These are phyloP conservation scores for Drosophila dives DNA, from an alignment of 2,888 invertebrate genomes.

Conservation along the genomic window DNA sequence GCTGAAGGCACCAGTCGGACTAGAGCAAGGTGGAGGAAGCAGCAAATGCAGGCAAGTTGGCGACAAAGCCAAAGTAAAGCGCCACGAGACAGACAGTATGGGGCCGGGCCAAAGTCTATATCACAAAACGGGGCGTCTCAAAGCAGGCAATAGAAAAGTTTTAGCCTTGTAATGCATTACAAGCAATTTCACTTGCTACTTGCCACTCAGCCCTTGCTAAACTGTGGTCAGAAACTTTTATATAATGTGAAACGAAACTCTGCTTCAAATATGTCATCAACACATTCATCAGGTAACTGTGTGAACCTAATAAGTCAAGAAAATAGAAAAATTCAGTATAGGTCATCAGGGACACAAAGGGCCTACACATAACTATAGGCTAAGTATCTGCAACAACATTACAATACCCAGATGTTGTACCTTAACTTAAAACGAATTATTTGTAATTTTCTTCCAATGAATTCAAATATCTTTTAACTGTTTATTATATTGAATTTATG, in stretches of 20 bases:
- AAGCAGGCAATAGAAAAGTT: slow-evolving; percentile 66
- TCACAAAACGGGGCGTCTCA: slow-evolving; percentile 52
- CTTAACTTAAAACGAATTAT: no score
- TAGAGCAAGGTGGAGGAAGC: slow-evolving; percentile 7
- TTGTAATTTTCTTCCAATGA: not conserved
- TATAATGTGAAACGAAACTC: slow-evolving; percentile 52
- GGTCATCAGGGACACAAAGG: slow-evolving; percentile 43
- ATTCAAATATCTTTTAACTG: not conserved
- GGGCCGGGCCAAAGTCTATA: slow-evolving; percentile 29
- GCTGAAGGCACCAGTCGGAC: slow-evolving; percentile 33
- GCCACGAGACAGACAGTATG: slow-evolving; percentile 36
- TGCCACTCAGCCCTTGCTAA: slow-evolving; percentile 20
- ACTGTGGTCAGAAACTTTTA: slow-evolving; percentile 42
- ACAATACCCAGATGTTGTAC: not conserved
- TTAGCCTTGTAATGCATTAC: slow-evolving; percentile 73
- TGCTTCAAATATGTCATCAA: slow-evolving; percentile 39
- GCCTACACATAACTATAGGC: not conserved
- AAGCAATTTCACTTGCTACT: slow-evolving; percentile 73
- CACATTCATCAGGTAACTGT: slow-evolving; percentile 51
- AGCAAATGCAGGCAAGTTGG: slow-evolving; percentile 42
- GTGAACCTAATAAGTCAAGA: not conserved
- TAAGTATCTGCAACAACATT: not conserved
- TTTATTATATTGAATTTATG: slow-evolving; percentile 61
- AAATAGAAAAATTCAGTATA: slow-evolving; percentile 8
- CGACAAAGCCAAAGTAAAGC: slow-evolving; percentile 51